A percentile compares a stretch with the other conserved stretches of the same genome.
Conservation (phyloP, 2,888 invertebrate genomes). For the Villa cingulata region DNA sequence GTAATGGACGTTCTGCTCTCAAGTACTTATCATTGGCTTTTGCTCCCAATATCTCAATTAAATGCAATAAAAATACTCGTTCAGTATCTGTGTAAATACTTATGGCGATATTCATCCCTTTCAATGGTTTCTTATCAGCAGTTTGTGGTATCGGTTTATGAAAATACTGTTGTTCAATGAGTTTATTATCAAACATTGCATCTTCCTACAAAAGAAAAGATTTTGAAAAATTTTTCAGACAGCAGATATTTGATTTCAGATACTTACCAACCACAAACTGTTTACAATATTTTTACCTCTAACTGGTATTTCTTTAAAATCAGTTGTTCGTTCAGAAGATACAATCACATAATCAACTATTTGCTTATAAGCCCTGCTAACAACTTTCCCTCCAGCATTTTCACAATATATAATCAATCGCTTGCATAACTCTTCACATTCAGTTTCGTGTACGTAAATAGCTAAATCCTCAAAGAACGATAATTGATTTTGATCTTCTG, state of each 20-base stretch:
- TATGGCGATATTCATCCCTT: slow-evolving; percentile 61
- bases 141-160: slow-evolving; percentile 50
- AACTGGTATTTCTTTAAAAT: slow-evolving; percentile 21
- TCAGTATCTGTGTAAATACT: slow-evolving; percentile 64
- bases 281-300: slow-evolving; percentile 28
- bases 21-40: slow-evolving; percentile 53
- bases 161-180: slow-evolving; percentile 54
- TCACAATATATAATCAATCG: slow-evolving; percentile 39
- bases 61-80: slow-evolving; percentile 53
- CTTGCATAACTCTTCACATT: slow-evolving; percentile 33
- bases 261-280: slow-evolving; percentile 29
- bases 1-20: slow-evolving; percentile 61
- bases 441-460: slow-evolving; percentile 34
- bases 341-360: slow-evolving; percentile 54
- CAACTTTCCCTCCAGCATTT: slow-evolving; percentile 42
- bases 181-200: slow-evolving; percentile 39
- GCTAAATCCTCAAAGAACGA: slow-evolving; percentile 26
- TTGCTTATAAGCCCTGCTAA: slow-evolving; percentile 37
- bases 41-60: slow-evolving; percentile 62
- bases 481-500: slow-evolving; percentile 30
- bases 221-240: neutral
- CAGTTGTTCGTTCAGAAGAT: slow-evolving; percentile 35
- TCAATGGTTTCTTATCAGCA: slow-evolving; percentile 40
- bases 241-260: neutral
- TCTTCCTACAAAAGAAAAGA: slow-evolving; percentile 21